Percentiles rank a stretch among this genome's conserved stretches.
Evolutionary conservation across 2,888 invertebrate species (phyloP).

Genomic region (Synanthedon vespiformis): DNA sequence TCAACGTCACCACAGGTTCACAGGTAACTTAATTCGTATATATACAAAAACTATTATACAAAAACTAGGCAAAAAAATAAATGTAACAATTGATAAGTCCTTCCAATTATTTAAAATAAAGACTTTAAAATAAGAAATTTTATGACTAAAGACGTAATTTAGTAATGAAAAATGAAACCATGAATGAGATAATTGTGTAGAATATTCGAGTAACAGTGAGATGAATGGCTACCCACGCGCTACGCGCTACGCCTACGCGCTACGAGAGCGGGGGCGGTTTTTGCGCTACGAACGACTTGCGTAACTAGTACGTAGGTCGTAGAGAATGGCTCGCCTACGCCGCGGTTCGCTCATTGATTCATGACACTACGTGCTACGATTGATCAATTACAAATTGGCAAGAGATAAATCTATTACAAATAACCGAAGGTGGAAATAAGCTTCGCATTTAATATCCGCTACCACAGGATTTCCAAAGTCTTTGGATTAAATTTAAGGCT

Average conservation of each 20-base stretch:
- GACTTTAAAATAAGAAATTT: no score
- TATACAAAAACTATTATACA: no score
- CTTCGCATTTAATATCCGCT: neutral
- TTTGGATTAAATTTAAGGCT: no score
- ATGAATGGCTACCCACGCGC: constrained; percentile 34
- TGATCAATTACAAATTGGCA: constrained; percentile 13
- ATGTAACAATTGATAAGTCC: no score
- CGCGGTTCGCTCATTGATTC: neutral
- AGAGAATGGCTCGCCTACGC: neutral
- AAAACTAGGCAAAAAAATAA: no score
- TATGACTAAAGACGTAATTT: no score
- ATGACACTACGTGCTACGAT: constrained; percentile 19
- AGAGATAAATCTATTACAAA: constrained; percentile 15
- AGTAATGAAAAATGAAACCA: neutral
- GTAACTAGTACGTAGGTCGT: neutral
- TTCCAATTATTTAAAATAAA: no score
- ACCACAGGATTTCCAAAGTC: neutral
- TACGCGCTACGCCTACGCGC: constrained; percentile 27
- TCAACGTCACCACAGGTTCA: no score
- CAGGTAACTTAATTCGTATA: no score
- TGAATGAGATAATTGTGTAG: neutral
- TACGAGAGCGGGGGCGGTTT: constrained; percentile 17
- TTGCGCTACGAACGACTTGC: constrained; percentile 3
- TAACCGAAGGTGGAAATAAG: neutral
- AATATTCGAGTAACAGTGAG: constrained; percentile 4